phyloP scores from a whole-genome alignment of 2,888 invertebrate species.

The Cryptocephalus primarius region DNA sequence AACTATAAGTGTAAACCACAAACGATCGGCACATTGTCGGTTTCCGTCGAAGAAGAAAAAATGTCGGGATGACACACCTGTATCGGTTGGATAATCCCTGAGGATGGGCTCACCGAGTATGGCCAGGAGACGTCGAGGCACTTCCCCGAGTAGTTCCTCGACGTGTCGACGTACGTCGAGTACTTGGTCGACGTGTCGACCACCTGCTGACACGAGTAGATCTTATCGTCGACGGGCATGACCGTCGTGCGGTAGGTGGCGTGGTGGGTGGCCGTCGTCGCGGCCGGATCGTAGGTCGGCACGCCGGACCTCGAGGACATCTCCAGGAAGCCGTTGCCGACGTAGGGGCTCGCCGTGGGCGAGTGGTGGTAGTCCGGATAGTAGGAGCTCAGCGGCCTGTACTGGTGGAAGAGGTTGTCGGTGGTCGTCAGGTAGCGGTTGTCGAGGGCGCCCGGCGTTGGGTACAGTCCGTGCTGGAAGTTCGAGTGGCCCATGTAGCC shows the following conservation, averaged over 20 bases:
- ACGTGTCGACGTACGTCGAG: slow-evolving; percentile 47
- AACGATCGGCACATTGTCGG: too few relatives aligned
- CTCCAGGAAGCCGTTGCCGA: slow-evolving; percentile 76
- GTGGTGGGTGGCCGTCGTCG: slow-evolving; percentile 37
- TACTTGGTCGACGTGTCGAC: slow-evolving; percentile 45
- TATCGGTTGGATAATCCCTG: slow-evolving; percentile 39
- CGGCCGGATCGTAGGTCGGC: slow-evolving; percentile 47
- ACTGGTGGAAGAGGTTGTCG: slow-evolving; percentile 83
- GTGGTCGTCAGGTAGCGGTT: slow-evolving; percentile 60
- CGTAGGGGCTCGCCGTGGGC: slow-evolving; percentile 52
- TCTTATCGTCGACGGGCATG: slow-evolving; percentile 44
- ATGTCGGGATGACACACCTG: slow-evolving; percentile 15
- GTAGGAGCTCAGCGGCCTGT: slow-evolving; percentile 75
- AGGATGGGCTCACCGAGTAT: slow-evolving; percentile 39
- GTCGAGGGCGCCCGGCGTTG: slow-evolving; percentile 41
- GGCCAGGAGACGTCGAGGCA: slow-evolving; percentile 41
- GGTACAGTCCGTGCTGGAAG: slow-evolving; percentile 51
- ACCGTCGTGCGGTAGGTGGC: slow-evolving; percentile 29
- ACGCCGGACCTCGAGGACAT: slow-evolving; percentile 54
- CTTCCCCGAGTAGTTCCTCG: slow-evolving; percentile 39
- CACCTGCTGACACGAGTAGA: slow-evolving; percentile 50
- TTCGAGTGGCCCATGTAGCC: slow-evolving; percentile 62
- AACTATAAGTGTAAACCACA: too few relatives aligned
- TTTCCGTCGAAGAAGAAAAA: too few relatives aligned
- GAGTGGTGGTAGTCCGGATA: slow-evolving; percentile 69